Evolutionary conservation across 2,797 vertebrate genomes (phyloP).

Genomic region (Hapalemur alaotrensis): DNA sequence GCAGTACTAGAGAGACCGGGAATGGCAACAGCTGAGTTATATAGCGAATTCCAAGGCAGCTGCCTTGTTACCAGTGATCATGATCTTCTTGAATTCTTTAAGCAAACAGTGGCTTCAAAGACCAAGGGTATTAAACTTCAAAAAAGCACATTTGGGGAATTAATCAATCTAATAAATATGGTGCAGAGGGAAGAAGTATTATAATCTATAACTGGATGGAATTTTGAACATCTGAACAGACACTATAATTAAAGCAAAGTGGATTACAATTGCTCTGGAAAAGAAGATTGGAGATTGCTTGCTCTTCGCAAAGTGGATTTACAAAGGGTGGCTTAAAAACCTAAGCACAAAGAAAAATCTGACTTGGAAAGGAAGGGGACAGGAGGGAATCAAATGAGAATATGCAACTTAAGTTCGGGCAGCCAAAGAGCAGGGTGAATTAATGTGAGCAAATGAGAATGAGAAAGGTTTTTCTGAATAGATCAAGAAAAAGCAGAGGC

Average conservation of each 20-base stretch:
- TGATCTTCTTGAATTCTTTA: constrained; percentile 50
- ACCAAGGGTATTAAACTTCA: constrained; percentile 61
- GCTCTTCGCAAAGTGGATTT: constrained; percentile 67
- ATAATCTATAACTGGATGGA: constrained; percentile 72
- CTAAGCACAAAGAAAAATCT: constrained; percentile 41
- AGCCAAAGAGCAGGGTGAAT: constrained; percentile 42
- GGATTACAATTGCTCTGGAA: constrained; percentile 72
- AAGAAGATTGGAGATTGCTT: constrained; percentile 63
- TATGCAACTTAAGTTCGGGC: not conserved
- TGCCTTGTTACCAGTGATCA: not conserved
- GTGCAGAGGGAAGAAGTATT: constrained; percentile 71
- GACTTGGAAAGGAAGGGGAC: constrained; percentile 36
- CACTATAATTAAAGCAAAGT: constrained; percentile 73
- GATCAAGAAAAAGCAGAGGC: not conserved
- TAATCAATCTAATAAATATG: constrained; percentile 71
- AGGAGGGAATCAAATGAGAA: constrained; percentile 21
- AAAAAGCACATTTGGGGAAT: constrained; percentile 70
- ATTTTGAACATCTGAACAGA: constrained; percentile 71
- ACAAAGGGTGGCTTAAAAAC: constrained; percentile 58
- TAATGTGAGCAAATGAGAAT: constrained; percentile 46
- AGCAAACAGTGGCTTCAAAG: constrained; percentile 66
- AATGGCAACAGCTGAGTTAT: not conserved
- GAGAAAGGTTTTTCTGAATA: constrained; percentile 42
- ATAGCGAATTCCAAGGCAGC: not conserved
- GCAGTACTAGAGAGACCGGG: not conserved